A percentile compares a stretch with the other conserved stretches of the same genome.
phyloP scores from a whole-genome alignment of 2,888 invertebrate species.

The Rhingia rostrata region DNA sequence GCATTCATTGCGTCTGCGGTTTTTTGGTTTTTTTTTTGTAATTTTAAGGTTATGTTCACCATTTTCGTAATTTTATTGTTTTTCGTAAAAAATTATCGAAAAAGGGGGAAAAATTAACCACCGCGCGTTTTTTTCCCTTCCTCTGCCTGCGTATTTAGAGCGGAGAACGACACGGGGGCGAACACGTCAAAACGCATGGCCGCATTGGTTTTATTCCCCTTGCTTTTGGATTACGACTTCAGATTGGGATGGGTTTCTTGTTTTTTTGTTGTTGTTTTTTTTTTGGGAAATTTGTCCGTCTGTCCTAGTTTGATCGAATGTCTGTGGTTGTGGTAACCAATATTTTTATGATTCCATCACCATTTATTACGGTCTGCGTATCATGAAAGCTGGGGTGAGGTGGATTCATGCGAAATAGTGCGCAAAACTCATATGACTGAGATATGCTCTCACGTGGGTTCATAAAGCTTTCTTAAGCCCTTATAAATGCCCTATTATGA shows the following conservation, averaged over 20 bases:
- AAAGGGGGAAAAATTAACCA: constrained; percentile 31
- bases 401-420: not conserved
- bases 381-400: not conserved
- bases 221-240: not conserved
- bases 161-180: constrained; percentile 45
- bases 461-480: constrained; percentile 56
- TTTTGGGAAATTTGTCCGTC: not conserved
- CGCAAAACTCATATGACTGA: constrained; percentile 6
- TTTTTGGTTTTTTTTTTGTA: constrained; percentile 33
- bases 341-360: not conserved
- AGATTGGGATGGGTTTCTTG: not conserved
- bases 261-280: not conserved
- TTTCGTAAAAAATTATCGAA: constrained; percentile 45
- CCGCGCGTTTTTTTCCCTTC: not conserved
- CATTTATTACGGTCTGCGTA: too few relatives aligned
- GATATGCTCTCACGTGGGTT: not conserved
- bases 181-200: not conserved
- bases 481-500: constrained; percentile 41
- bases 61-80: constrained; percentile 32
- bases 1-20: constrained; percentile 53
- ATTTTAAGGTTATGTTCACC: constrained; percentile 3
- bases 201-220: not conserved
- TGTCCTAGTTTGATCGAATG: not conserved
- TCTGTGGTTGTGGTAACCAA: constrained; percentile 21
- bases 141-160: constrained; percentile 61